Conservation (phyloP, 2,797 vertebrate species). For the Sarcophilus harrisii region DNA sequence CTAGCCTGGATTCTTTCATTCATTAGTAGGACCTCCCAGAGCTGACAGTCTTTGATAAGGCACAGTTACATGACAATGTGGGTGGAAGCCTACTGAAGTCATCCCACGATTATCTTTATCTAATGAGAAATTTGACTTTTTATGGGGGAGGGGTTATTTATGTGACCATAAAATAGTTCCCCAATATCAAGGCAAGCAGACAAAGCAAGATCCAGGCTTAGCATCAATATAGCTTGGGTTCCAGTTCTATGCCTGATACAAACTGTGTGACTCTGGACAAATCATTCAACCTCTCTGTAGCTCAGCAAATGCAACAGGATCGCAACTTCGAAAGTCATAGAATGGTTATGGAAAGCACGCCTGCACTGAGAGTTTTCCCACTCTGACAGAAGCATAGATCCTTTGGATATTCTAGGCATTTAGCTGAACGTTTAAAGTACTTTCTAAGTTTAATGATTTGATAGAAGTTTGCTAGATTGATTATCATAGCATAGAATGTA, state of each 20-base stretch:
- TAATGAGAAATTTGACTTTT: not conserved
- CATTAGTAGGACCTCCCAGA: not conserved
- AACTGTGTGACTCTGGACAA: not conserved
- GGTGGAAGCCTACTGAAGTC: not conserved
- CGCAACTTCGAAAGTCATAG: not conserved
- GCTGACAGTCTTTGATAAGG: not conserved
- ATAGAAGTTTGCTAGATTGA: not conserved
- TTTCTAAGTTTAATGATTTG: not conserved
- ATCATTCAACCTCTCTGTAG: not conserved
- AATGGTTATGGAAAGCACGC: not conserved
- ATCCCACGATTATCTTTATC: not conserved
- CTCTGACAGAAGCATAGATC: not conserved
- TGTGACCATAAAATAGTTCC: conserved; percentile 41
- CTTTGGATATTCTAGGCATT: not conserved
- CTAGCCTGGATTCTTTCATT: not conserved
- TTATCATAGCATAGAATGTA: not conserved
- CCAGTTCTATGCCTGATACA: not conserved
- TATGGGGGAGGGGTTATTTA: not conserved
- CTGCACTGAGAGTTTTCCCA: not conserved
- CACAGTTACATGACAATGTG: not conserved
- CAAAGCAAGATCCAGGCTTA: not conserved
- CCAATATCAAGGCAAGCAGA: not conserved
- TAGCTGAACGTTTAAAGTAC: not conserved
- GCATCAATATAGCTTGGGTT: not conserved
- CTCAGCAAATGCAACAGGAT: not conserved